Conservation (phyloP, 2,113 vertebrate species). For the Cyrtonyx montezumae region DNA sequence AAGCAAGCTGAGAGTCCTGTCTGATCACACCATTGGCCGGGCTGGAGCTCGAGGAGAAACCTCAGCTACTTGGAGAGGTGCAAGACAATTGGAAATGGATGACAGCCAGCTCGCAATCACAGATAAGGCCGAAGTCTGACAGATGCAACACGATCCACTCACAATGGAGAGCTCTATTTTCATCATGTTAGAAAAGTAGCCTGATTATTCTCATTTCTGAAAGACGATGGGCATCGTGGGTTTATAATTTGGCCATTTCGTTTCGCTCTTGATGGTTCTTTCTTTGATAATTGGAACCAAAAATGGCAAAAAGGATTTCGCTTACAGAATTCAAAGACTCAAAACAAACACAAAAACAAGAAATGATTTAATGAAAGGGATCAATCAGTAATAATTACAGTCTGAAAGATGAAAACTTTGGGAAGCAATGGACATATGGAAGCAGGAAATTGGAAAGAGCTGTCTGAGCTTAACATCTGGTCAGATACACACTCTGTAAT, state of each 20-base stretch:
- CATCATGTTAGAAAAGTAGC: not conserved
- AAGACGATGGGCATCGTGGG: not conserved
- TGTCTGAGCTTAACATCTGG: not conserved
- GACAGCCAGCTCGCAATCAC: not conserved
- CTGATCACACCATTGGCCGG: not conserved
- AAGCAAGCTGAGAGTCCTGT: fast-evolving
- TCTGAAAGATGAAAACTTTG: not conserved
- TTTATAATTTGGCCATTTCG: not conserved
- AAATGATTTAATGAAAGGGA: not conserved
- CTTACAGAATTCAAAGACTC: not conserved
- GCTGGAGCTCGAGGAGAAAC: not conserved
- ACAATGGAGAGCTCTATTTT: not conserved
- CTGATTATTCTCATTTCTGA: not conserved
- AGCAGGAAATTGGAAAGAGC: not conserved
- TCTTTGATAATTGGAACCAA: not conserved
- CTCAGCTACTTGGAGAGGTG: not conserved
- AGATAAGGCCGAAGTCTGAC: not conserved
- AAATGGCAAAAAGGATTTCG: not conserved
- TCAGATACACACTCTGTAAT: not conserved
- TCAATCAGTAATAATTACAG: not conserved
- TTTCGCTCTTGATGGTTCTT: not conserved
- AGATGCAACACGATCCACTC: not conserved
- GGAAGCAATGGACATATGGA: not conserved
- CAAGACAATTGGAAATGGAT: not conserved
- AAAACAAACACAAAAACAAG: not conserved